These are phyloP conservation scores for Mesaphorura yosii DNA, from an alignment of 1,140 invertebrate genomes.

Conservation along the genomic window DNA sequence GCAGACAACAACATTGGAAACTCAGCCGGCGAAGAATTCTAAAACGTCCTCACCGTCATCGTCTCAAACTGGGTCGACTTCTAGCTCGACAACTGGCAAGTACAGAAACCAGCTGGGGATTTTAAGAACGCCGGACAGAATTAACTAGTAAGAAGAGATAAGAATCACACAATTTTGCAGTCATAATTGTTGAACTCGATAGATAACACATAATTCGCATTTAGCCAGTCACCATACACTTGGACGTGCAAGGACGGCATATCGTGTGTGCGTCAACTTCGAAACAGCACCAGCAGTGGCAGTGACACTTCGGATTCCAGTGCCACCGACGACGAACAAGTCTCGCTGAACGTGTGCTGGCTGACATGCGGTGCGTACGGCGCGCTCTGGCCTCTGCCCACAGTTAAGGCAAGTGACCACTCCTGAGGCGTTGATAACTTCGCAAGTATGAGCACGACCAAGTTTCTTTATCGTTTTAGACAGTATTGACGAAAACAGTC, in stretches of 20 bases:
- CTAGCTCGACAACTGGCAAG: no score
- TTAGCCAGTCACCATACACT: slow-evolving; percentile 29
- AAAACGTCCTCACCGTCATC: no score
- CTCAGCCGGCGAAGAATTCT: no score
- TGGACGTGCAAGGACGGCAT: slow-evolving; percentile 25
- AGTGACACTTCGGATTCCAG: no score
- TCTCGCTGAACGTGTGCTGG: slow-evolving; percentile 27
- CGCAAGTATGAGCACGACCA: background rate
- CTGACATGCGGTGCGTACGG: slow-evolving; percentile 22
- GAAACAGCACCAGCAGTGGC: background rate
- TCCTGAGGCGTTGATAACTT: background rate
- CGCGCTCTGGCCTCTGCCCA: slow-evolving; percentile 23
- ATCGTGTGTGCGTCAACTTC: slow-evolving; percentile 19
- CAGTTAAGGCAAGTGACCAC: slow-evolving; percentile 8
- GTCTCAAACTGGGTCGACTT: no score
- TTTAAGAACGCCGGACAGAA: no score
- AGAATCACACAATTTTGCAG: no score
- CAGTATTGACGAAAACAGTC: background rate
- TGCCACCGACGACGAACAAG: slow-evolving; percentile 9
- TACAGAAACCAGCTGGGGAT: no score
- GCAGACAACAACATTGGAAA: no score
- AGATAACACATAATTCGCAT: no score
- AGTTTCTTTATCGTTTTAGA: slow-evolving; percentile 1
- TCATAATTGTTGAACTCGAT: no score
- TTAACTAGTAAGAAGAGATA: no score